Conservation (phyloP, 2,113 vertebrate species). For the Lampris incognitus region DNA sequence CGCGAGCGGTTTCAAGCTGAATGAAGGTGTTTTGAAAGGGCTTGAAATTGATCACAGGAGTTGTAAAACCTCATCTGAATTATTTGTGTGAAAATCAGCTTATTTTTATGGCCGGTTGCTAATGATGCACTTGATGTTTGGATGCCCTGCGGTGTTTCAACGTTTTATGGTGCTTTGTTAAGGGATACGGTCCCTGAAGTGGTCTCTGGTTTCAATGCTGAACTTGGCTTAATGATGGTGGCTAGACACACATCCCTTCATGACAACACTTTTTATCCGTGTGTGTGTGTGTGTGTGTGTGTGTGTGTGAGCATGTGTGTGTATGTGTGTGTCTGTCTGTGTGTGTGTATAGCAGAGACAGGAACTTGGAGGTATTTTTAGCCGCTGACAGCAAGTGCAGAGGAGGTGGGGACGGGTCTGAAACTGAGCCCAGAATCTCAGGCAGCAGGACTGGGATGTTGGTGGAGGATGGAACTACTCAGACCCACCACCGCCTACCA, state of each 20-base stretch:
- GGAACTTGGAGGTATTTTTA: conserved; percentile 68
- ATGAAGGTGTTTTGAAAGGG: neutral
- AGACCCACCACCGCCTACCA: conserved; percentile 58
- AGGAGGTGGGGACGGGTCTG: conserved; percentile 72
- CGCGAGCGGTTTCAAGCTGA: neutral
- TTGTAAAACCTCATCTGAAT: neutral
- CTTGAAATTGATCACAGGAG: neutral
- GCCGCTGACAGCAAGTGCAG: conserved; percentile 74
- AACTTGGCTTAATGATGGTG: conserved; percentile 2
- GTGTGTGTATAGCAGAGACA: conserved; percentile 16
- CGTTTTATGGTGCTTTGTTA: neutral
- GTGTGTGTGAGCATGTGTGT: conserved; percentile 9
- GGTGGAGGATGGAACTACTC: conserved; percentile 48
- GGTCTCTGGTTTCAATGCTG: neutral
- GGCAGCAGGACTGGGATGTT: conserved; percentile 60
- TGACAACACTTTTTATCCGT: conserved; percentile 16
- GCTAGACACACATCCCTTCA: conserved; percentile 8
- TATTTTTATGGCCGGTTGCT: neutral
- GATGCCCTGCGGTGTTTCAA: neutral
- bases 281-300: conserved; percentile 14
- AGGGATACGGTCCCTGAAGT: neutral
- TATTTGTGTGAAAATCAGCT: neutral
- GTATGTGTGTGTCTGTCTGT: conserved; percentile 19
- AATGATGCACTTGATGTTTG: neutral
- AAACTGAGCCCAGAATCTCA: conserved; percentile 70